A percentile compares a stretch with the other conserved stretches of the same genome.
phyloP scores from a whole-genome alignment of 2,888 invertebrate genomes.

The Aphelenchoides bicaudatus region DNA sequence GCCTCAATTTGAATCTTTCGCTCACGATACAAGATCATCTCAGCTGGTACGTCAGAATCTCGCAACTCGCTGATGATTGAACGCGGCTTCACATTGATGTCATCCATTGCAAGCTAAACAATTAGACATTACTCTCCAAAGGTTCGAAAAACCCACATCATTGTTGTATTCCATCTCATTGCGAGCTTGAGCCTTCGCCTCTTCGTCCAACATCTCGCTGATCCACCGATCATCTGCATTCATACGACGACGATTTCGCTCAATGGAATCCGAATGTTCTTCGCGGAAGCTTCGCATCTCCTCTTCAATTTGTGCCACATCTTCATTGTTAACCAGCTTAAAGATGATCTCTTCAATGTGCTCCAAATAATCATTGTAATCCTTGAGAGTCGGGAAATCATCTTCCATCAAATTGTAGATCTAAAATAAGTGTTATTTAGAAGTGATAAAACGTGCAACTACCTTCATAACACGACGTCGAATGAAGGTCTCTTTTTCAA shows the following conservation, averaged over 20 bases:
- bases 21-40: constrained; percentile 67
- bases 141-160: constrained; percentile 14
- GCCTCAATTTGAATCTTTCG: constrained; percentile 67
- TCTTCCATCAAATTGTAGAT: constrained; percentile 90
- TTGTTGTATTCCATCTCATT: constrained; percentile 21
- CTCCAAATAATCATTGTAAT: constrained; percentile 94
- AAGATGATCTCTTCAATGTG: constrained; percentile 71
- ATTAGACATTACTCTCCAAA: neutral
- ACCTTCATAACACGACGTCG: constrained; percentile 74
- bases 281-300: constrained; percentile 47
- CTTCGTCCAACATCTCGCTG: constrained; percentile 62
- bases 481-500: constrained; percentile 96
- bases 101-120: constrained; percentile 5
- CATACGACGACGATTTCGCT: constrained; percentile 53
- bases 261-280: constrained; percentile 49
- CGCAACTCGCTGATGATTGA: constrained; percentile 84
- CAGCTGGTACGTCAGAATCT: constrained; percentile 84
- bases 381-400: constrained; percentile 77
- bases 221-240: constrained; percentile 70
- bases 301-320: constrained; percentile 45
- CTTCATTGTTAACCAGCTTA: constrained; percentile 46
- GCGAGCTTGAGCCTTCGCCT: constrained; percentile 36
- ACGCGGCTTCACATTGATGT: constrained; percentile 9
- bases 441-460: neutral
- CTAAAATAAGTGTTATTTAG: constrained; percentile 29